Evolutionary conservation across 2,888 invertebrate genomes (phyloP).

Genomic region (Micropterix aruncella): DNA sequence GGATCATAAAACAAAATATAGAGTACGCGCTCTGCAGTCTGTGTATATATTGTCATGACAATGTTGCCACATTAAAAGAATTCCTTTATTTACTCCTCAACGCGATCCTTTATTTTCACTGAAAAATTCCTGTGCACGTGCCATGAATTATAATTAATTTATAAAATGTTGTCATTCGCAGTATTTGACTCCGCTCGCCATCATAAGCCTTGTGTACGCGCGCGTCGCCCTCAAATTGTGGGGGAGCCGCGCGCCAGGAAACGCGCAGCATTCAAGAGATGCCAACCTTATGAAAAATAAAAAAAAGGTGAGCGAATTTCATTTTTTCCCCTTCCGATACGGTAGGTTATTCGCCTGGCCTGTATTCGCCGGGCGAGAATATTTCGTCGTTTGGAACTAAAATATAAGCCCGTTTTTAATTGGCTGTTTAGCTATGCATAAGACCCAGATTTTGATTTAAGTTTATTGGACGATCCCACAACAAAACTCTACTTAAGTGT

Average conservation of each 20-base stretch:
- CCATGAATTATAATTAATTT: too few relatives aligned
- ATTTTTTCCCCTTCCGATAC: background rate
- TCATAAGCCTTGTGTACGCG: conserved; percentile 56
- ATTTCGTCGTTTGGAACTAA: background rate
- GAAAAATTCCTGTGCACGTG: too few relatives aligned
- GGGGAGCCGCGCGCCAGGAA: conserved; percentile 51
- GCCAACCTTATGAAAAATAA: conserved; percentile 51
- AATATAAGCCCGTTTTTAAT: background rate
- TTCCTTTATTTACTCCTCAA: too few relatives aligned
- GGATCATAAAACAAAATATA: too few relatives aligned
- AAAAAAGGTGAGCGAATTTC: conserved; percentile 41
- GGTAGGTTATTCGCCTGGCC: background rate
- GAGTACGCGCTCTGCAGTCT: too few relatives aligned
- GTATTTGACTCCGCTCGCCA: conserved; percentile 53
- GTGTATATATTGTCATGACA: too few relatives aligned
- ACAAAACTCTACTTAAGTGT: too few relatives aligned
- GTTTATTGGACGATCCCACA: too few relatives aligned
- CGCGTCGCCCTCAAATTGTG: conserved; percentile 53
- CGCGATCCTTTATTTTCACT: too few relatives aligned
- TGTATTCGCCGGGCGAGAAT: background rate
- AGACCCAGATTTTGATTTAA: too few relatives aligned
- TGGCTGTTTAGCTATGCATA: too few relatives aligned
- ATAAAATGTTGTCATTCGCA: conserved; percentile 15
- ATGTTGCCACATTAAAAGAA: too few relatives aligned
- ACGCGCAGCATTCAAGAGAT: conserved; percentile 50